These are phyloP conservation scores for Lineus longissimus DNA, from an alignment of 1,140 invertebrate genomes.

Conservation along the genomic window DNA sequence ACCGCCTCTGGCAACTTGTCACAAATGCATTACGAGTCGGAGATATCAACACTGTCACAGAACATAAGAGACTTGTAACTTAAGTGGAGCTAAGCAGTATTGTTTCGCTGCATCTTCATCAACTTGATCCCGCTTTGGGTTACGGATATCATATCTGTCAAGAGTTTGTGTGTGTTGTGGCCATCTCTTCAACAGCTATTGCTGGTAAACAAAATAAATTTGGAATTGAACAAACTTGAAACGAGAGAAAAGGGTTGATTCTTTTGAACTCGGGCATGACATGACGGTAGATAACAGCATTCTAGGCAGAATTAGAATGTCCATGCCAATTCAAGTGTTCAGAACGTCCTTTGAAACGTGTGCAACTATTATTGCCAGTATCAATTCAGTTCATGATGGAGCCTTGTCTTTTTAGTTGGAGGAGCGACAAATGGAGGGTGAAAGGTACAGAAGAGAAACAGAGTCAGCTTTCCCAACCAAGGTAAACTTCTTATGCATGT, in stretches of 20 bases:
- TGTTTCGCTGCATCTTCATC: background rate
- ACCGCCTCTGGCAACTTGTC: conserved; percentile 49
- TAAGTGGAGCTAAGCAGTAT: background rate
- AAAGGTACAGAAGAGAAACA: conserved; percentile 40
- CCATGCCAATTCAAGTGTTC: background rate
- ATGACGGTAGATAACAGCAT: background rate
- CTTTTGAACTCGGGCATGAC: background rate
- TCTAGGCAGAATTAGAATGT: background rate
- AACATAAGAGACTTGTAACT: conserved; percentile 49
- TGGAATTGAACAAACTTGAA: background rate
- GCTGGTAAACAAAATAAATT: background rate
- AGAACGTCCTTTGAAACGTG: background rate
- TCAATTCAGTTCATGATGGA: background rate
- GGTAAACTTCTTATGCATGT: conserved; percentile 21
- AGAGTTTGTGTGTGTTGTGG: background rate
- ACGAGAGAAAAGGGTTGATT: background rate
- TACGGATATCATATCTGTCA: background rate
- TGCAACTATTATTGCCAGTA: background rate
- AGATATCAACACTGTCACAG: conserved; percentile 48
- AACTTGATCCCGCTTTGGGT: background rate
- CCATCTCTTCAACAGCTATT: too few relatives aligned
- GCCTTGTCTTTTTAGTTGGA: conserved; percentile 32
- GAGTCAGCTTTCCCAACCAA: conserved; percentile 39
- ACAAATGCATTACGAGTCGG: conserved; percentile 39
- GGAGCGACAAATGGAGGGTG: conserved; percentile 43